Conservation (phyloP, 2,113 vertebrate genomes). For the Tympanuchus pallidicinctus region DNA sequence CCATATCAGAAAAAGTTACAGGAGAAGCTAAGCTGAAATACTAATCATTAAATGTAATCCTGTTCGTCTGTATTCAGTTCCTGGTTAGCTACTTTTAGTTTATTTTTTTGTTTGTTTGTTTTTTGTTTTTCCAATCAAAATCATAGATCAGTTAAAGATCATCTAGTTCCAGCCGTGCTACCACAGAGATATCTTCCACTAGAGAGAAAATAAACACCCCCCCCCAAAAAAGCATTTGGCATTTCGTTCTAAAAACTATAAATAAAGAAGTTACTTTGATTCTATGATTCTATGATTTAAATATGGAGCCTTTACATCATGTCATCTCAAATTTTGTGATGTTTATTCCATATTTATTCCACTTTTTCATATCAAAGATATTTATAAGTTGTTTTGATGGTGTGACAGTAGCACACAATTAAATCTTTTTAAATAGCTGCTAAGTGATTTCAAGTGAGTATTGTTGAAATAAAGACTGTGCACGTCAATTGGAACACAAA, state of each 20-base stretch:
- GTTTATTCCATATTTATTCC: not conserved
- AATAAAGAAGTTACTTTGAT: not conserved
- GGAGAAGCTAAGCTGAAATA: constrained; percentile 41
- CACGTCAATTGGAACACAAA: not conserved
- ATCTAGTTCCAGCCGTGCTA: not conserved
- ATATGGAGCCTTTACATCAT: not conserved
- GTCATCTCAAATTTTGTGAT: not conserved
- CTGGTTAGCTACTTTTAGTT: not conserved
- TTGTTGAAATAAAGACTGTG: not conserved
- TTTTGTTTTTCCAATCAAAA: not conserved
- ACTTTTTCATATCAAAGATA: not conserved
- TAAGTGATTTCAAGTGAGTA: not conserved
- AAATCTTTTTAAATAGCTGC: not conserved
- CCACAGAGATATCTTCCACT: not conserved
- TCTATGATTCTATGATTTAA: not conserved
- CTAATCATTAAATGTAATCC: constrained; percentile 39
- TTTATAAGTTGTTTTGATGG: not conserved
- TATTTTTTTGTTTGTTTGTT: not conserved
- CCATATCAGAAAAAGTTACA: constrained; percentile 30
- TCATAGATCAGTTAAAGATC: not conserved
- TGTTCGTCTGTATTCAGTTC: not conserved
- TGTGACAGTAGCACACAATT: not conserved
- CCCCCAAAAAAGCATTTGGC: not conserved
- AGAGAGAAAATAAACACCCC: not conserved
- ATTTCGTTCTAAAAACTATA: not conserved